Conservation (phyloP, 2,113 vertebrate species). For the Rhinichthys klamathensis region DNA sequence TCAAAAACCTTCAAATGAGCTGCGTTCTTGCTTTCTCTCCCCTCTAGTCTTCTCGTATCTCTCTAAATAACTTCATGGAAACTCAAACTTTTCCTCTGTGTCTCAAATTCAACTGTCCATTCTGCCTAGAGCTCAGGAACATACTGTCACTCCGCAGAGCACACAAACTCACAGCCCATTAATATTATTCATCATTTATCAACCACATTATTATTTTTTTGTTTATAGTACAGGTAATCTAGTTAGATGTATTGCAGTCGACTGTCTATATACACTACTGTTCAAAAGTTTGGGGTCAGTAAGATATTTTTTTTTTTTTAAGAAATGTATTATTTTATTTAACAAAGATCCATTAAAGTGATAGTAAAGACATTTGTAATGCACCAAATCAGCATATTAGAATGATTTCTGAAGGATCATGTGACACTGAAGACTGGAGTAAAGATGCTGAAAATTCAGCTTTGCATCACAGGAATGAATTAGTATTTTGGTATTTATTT, state of each 20-base stretch:
- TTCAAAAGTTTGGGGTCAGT: neutral
- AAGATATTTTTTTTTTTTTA: neutral
- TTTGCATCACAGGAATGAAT: neutral
- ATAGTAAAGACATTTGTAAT: neutral
- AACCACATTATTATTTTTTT: neutral
- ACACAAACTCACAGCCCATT: neutral
- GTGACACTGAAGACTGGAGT: neutral
- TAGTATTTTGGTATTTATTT: too few species aligned
- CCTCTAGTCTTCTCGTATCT: constrained; percentile 9
- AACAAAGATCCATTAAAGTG: neutral
- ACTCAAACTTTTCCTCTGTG: neutral
- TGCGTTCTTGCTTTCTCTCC: neutral
- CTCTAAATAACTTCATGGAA: constrained; percentile 27
- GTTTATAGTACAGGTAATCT: neutral
- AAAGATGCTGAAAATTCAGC: neutral
- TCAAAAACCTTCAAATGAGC: constrained; percentile 40
- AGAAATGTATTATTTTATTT: neutral
- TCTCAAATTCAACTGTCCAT: neutral
- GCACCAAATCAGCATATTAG: neutral
- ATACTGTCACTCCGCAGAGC: neutral
- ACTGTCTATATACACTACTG: neutral
- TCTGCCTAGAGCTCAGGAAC: constrained; percentile 18
- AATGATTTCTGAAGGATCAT: neutral
- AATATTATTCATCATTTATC: neutral
- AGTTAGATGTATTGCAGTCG: neutral